A percentile compares a stretch with the other conserved stretches of the same genome.
Evolutionary conservation across 1,140 invertebrate genomes (phyloP).

Genomic region (Neotoxoptera formosana): DNA sequence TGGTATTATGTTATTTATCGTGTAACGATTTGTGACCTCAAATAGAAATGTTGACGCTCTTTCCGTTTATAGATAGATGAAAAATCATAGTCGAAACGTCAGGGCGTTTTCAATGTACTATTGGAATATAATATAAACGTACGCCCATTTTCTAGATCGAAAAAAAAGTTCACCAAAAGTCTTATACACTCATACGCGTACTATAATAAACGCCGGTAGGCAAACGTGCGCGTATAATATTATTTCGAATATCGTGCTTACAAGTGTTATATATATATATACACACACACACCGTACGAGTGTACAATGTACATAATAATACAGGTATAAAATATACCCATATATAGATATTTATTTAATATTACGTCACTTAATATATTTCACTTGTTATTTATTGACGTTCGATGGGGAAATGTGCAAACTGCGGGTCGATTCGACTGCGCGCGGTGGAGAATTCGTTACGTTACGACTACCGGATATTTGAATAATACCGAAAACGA

Average conservation of each 20-base stretch:
- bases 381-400: conserved; percentile 22
- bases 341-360: not conserved
- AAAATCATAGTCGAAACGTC: not conserved
- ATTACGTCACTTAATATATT: conserved; percentile 26
- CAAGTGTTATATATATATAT: no score
- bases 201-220: not conserved
- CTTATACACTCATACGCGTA: not conserved
- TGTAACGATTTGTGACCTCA: no score
- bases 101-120: not conserved
- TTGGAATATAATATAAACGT: not conserved
- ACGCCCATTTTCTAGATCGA: not conserved
- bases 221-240: not conserved
- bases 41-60: no score
- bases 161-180: not conserved
- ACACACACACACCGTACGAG: no score
- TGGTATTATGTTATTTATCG: no score
- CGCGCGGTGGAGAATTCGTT: not conserved
- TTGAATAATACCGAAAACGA: conserved; percentile 44
- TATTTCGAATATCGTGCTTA: no score
- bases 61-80: not conserved
- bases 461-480: conserved; percentile 11
- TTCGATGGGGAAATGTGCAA: not conserved
- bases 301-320: not conserved
- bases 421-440: not conserved
- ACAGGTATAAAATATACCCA: not conserved